A percentile compares a stretch with the other conserved stretches of the same genome.
phyloP scores from a whole-genome alignment of 2,113 vertebrate genomes.

The Phyllopteryx taeniolatus region DNA sequence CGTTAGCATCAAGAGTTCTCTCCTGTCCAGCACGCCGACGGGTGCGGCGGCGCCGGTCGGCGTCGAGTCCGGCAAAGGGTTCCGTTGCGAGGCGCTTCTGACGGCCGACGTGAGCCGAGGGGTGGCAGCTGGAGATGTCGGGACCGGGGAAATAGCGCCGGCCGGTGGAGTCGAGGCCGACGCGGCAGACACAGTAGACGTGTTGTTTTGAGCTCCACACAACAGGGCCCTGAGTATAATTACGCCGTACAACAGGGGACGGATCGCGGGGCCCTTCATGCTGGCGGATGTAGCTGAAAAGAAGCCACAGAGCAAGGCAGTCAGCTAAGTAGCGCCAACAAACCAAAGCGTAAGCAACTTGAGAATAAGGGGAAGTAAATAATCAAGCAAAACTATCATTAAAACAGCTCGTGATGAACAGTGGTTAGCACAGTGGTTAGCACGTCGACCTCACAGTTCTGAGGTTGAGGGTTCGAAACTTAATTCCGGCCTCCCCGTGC shows the following conservation, averaged over 20 bases:
- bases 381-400: background rate
- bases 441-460: too few species aligned
- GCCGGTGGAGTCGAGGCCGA: background rate
- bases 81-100: background rate
- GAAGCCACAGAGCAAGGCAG: background rate
- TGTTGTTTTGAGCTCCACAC: background rate
- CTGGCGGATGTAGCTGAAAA: conserved; percentile 28
- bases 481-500: too few species aligned
- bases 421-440: too few species aligned
- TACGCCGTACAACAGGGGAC: conserved; percentile 12
- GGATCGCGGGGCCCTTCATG: conserved; percentile 29
- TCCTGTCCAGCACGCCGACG: rapidly evolving
- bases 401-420: too few species aligned
- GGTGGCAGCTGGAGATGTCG: too few species aligned
- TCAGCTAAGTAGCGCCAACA: background rate
- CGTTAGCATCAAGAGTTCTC: background rate
- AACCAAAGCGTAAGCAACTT: background rate
- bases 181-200: background rate
- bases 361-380: background rate
- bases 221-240: conserved; percentile 16
- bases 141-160: too few species aligned
- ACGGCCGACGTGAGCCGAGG: rapidly evolving
- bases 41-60: background rate
- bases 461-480: too few species aligned
- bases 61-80: background rate